Evolutionary conservation across 2,888 invertebrate species (phyloP).

Genomic region (Nephrotoma flavescens): DNA sequence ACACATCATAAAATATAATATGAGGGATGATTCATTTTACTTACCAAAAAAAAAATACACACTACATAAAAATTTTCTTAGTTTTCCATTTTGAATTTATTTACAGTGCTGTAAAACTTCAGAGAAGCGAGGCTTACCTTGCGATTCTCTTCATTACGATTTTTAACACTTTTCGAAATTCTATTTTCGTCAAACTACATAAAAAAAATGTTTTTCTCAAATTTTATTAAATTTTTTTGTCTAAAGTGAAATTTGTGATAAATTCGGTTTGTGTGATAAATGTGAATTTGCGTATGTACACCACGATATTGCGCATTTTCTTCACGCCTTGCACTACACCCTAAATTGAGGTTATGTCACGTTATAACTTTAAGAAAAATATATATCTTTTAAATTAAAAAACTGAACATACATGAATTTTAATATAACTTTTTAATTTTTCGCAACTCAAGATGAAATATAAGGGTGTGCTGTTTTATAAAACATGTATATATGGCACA

Average conservation of each 20-base stretch:
- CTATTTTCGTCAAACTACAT: not conserved
- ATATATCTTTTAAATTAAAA: not conserved
- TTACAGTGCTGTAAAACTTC: not conserved
- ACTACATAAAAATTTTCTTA: not conserved
- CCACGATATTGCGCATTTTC: slow-evolving; percentile 8
- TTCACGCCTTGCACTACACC: slow-evolving; percentile 10
- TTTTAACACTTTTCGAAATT: not conserved
- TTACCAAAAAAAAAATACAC: not conserved
- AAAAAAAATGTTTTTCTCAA: not conserved
- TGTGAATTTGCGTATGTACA: not conserved
- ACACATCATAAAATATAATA: not conserved
- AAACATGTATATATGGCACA: not conserved
- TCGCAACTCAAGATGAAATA: not conserved
- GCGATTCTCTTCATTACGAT: not conserved
- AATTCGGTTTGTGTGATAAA: not conserved
- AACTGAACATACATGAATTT: not conserved
- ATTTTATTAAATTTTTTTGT: not conserved
- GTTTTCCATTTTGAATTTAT: not conserved
- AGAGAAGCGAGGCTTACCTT: not conserved
- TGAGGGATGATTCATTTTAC: not conserved
- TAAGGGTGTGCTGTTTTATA: not conserved
- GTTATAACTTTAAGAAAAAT: not conserved
- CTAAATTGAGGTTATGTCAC: slow-evolving; percentile 10
- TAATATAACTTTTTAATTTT: not conserved
- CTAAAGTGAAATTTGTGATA: not conserved